A percentile compares a stretch with the other conserved stretches of the same genome.
phyloP scores from a whole-genome alignment of 2,888 invertebrate species.

The Acleris emargana region DNA sequence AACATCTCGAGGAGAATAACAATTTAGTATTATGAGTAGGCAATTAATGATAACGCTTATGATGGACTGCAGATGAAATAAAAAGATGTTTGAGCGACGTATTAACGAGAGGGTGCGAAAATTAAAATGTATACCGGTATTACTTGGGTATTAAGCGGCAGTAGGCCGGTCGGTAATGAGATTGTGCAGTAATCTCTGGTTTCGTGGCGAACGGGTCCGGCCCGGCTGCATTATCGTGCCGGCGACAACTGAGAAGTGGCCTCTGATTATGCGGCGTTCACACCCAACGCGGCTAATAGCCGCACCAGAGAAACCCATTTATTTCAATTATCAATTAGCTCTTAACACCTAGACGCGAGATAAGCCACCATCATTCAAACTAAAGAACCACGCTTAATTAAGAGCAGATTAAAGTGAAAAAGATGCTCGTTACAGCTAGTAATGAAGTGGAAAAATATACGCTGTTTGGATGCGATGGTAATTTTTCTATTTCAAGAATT shows the following conservation, averaged over 20 bases:
- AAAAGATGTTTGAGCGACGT: constrained; percentile 43
- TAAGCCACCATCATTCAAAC: constrained; percentile 59
- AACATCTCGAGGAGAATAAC: constrained; percentile 9
- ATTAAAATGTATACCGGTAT: constrained; percentile 61
- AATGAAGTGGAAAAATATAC: constrained; percentile 64
- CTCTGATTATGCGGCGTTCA: constrained; percentile 69
- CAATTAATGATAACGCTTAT: constrained; percentile 32
- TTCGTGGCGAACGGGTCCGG: constrained; percentile 57
- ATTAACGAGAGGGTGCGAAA: constrained; percentile 55
- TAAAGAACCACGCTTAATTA: constrained; percentile 61
- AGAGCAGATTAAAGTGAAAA: constrained; percentile 73
- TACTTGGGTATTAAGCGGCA: constrained; percentile 58
- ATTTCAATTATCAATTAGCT: constrained; percentile 75
- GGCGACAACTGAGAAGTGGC: constrained; percentile 75
- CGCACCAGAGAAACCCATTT: constrained; percentile 61
- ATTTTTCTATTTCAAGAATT: constrained; percentile 66
- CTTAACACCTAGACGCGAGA: constrained; percentile 71
- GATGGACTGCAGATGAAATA: constrained; percentile 27
- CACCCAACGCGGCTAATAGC: constrained; percentile 65
- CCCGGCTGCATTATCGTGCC: constrained; percentile 59
- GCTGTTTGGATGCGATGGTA: constrained; percentile 37
- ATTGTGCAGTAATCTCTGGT: constrained; percentile 68
- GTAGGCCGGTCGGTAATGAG: constrained; percentile 61
- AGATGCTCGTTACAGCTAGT: constrained; percentile 59
- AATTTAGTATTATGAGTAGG: constrained; percentile 25